Conservation (phyloP, 2,888 invertebrate genomes). For the Adelphocoris suturalis region DNA sequence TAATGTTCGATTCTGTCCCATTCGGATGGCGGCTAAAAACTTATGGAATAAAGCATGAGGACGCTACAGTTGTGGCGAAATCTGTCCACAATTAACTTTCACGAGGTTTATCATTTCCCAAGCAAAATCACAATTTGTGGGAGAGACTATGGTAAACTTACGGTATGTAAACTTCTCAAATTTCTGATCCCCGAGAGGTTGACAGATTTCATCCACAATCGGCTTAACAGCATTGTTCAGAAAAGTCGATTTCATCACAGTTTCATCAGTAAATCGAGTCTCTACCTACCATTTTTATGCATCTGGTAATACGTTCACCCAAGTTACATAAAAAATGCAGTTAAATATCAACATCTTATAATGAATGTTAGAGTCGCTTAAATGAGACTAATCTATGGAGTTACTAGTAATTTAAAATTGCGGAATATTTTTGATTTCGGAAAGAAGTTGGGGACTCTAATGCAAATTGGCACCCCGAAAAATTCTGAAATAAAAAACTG, state of each 20-base stretch:
- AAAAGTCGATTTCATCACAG: constrained; percentile 12
- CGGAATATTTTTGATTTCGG: no score
- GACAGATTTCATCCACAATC: neutral
- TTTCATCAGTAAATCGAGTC: neutral
- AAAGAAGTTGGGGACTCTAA: no score
- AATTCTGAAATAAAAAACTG: no score
- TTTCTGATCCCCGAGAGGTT: neutral
- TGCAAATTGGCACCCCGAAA: no score
- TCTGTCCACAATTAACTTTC: neutral
- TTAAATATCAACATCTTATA: neutral
- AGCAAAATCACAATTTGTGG: no score
- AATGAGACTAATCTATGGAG: neutral
- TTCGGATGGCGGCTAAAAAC: neutral
- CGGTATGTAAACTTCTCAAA: neutral
- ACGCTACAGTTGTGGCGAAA: neutral
- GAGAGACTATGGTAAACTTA: neutral
- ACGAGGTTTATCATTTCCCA: no score
- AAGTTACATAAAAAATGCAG: neutral
- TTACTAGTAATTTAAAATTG: no score
- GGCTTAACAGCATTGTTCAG: constrained; percentile 1
- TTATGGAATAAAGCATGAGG: neutral
- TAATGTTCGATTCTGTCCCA: no score
- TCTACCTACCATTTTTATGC: neutral
- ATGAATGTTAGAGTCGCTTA: neutral
- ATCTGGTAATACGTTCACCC: neutral